These are phyloP conservation scores for Melieria omissa DNA, from an alignment of 2,888 invertebrate genomes.

Conservation along the genomic window DNA sequence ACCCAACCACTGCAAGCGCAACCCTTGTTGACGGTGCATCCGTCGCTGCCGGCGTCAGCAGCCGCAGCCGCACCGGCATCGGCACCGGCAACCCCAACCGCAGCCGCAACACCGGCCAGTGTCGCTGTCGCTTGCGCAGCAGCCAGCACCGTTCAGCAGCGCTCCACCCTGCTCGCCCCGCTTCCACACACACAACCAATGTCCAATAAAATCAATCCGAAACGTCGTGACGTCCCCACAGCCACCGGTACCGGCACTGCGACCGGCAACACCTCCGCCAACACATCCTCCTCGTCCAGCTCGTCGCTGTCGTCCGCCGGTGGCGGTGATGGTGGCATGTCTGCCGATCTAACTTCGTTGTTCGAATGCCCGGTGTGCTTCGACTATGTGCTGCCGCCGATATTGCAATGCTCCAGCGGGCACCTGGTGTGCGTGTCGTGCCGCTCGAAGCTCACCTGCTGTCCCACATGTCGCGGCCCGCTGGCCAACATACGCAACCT, in stretches of 20 bases:
- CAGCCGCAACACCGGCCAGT: conserved; percentile 6
- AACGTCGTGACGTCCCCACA: conserved; percentile 64
- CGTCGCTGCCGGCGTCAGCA: conserved; percentile 45
- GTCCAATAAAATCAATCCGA: conserved; percentile 67
- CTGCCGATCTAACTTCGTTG: conserved; percentile 88
- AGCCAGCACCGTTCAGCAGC: conserved; percentile 2
- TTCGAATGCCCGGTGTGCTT: conserved; percentile 99
- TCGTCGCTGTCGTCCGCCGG: conserved; percentile 66
- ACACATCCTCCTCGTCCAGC: conserved; percentile 67
- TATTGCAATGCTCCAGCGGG: conserved; percentile 98
- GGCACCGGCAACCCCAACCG: not conserved
- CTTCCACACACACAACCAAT: conserved; percentile 51
- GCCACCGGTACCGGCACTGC: conserved; percentile 52
- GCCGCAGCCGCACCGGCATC: conserved; percentile 44
- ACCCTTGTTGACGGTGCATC: conserved; percentile 46
- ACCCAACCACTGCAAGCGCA: conserved; percentile 20
- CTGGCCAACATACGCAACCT: conserved; percentile 97
- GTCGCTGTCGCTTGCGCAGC: conserved; percentile 6
- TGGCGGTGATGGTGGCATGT: conserved; percentile 70
- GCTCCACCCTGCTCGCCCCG: conserved; percentile 24
- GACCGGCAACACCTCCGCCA: conserved; percentile 56
- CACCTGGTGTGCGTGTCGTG: conserved; percentile 98
- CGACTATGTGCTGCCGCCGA: conserved; percentile 98
- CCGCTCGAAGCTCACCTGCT: conserved; percentile 95
- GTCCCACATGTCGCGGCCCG: conserved; percentile 98